Evolutionary conservation across 2,888 invertebrate species (phyloP).

Genomic region (Pyrrhosoma nymphula): DNA sequence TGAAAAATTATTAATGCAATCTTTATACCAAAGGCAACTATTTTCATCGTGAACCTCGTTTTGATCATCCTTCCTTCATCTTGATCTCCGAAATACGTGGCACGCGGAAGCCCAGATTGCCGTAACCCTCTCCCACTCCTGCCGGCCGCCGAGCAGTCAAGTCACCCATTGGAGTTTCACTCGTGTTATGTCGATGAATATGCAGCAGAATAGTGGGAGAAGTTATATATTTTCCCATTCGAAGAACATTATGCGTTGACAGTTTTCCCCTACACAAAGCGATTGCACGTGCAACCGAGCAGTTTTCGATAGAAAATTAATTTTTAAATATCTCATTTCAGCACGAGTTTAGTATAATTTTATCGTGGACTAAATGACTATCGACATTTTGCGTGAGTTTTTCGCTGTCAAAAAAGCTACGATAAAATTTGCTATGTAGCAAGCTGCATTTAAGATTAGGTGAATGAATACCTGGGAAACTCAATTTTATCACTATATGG

Average conservation of each 20-base stretch:
- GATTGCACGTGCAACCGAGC: not conserved
- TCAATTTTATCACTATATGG: too few species aligned
- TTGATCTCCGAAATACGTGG: not conserved
- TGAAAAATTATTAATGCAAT: too few species aligned
- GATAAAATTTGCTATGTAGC: too few species aligned
- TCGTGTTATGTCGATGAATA: slow-evolving; percentile 53
- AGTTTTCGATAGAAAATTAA: not conserved
- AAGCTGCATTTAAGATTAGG: too few species aligned
- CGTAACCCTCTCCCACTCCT: not conserved
- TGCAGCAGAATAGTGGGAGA: slow-evolving; percentile 14
- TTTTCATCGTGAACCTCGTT: not conserved
- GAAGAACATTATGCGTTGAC: not conserved
- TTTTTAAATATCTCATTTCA: not conserved
- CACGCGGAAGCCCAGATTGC: not conserved
- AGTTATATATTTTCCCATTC: not conserved
- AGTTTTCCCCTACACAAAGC: not conserved
- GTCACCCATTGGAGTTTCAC: not conserved
- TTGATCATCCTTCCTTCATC: not conserved
- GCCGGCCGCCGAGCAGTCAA: not conserved
- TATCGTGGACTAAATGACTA: not conserved
- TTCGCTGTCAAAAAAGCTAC: not conserved
- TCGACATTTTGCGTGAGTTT: not conserved
- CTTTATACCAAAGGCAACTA: not conserved
- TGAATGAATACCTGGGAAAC: too few species aligned
- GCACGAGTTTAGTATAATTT: not conserved